Evolutionary conservation across 2,888 invertebrate genomes (phyloP).

Genomic region (Bimastos eiseni): DNA sequence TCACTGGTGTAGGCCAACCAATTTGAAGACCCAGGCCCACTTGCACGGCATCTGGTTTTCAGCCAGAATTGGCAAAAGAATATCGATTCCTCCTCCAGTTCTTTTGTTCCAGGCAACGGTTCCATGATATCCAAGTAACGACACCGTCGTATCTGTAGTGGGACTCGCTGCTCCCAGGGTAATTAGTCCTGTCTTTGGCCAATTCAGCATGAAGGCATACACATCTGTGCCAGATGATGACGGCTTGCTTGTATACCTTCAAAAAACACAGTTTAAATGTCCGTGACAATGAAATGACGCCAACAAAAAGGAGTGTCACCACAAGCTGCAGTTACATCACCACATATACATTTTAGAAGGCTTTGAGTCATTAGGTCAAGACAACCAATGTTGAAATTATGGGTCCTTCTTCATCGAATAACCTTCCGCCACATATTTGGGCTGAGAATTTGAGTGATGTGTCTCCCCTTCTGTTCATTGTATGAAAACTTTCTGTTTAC

Average conservation of each 20-base stretch:
- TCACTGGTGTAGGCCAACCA: constrained; percentile 23
- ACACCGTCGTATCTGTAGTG: constrained; percentile 59
- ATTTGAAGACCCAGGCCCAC: constrained; percentile 44
- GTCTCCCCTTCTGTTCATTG: too few relatives aligned
- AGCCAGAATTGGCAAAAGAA: constrained; percentile 49
- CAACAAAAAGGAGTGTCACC: background rate
- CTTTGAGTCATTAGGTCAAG: too few relatives aligned
- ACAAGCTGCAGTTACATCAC: background rate
- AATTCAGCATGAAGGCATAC: constrained; percentile 73
- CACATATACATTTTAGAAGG: too few relatives aligned
- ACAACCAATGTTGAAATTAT: too few relatives aligned
- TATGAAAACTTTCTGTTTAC: too few relatives aligned
- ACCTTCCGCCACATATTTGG: too few relatives aligned
- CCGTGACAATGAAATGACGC: background rate
- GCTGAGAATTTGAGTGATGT: too few relatives aligned
- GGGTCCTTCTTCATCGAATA: too few relatives aligned
- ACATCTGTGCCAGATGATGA: constrained; percentile 57
- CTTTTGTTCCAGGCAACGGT: constrained; percentile 43
- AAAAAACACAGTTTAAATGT: background rate
- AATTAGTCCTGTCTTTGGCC: constrained; percentile 71
- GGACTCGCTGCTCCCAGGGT: constrained; percentile 64
- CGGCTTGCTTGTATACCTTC: constrained; percentile 43
- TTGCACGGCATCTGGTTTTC: constrained; percentile 41
- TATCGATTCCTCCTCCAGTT: constrained; percentile 46
- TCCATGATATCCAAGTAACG: constrained; percentile 65